Evolutionary conservation across 2,113 vertebrate genomes (phyloP), one percentile per base, ranked within the genome.

Genomic region (Chamaea fasciata): DNA sequence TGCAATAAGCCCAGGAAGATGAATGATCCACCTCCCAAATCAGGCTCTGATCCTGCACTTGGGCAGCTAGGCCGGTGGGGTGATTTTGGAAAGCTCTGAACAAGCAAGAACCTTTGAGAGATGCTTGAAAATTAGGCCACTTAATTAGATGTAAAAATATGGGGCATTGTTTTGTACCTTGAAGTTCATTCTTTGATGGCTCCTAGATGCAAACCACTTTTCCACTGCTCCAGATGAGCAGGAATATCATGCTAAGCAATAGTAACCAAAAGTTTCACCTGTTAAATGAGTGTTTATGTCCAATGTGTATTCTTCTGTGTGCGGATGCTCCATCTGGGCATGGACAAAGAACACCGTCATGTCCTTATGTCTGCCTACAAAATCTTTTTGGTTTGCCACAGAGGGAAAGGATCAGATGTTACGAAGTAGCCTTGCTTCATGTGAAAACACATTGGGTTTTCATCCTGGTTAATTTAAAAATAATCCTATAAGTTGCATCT

Each of bases 331-430:
- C 59, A 44, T 59, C 60, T 39, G 39, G 67, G 12, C 50, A 59
- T 0, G 4, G 19, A 56, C 35, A 28, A 18, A 8, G 33, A 55
- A 57, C 12, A 7, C 6, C 9, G 14, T 24, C n/a, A 2, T 2
- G 9, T 59, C 7, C 2, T 21, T 28, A n/a, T 1, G 39, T 14
- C 68, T 1, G 39, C 14, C 68, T 31, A 3, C 6, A 3, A 83
- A 86, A 88, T 15, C 39, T 30, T 49, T 62, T 28, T 30, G 7
- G 17, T 46, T 80, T 35, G 49, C 64, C 47, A 27, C 28, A 59
- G 26, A 21, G 19, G 11, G 39, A 39, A 59, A 74, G 26, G 64
- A 42, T 28, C 11, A 56, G 17, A 15, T 1, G 10, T 7, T 22
- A 64, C 24, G 55, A 55, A 74, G 60, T 10, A 81, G 42, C 11